Base-by-base conservation (phyloP, 2,113 vertebrate species). In the Crotophaga sulcirostris region DNA sequence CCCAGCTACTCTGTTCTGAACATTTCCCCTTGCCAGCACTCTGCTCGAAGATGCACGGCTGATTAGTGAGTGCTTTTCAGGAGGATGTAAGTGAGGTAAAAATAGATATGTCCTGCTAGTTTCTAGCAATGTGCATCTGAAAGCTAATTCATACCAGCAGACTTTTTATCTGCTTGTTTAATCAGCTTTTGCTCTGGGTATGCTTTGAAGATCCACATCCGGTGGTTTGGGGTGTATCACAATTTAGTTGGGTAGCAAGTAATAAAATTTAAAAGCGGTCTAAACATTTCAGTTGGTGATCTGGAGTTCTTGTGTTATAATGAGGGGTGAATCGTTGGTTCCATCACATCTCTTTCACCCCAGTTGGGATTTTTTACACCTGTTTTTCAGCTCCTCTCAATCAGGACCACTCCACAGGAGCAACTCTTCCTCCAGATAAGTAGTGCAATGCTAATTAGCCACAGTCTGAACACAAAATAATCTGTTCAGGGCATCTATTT, bases 71-170 rank as follows among this genome's bases (percentile, higher is more conserved):
- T 70, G 83, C 83, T 86, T 93, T 90, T 45, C 69, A 72, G 59
- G 74, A 86, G 86, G 88, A 67, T 63, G 34, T 84, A 92, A 90
- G 79, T 56, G 75, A 63, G 19, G 55, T 38, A 93, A 96, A 94
- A 93, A 93, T 84, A 93, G 55, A 83, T 64, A 6, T 18, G n/a
- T 34, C 52, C 64, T 93, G 68, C 26, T 86, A 38, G 59, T 70
- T 90, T 84, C 25, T 74, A 86, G 64, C 44, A 74, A 47, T 52
- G 68, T 89, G 18, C 83, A 86, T 63, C 64, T 80, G 59, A 83
- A 77, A 33, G 45, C 38, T 92, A 20, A 69, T 49, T 40, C 2
- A 10, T 19, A 52, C 45, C 58, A 51, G 54, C 25, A 66, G 54
- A 17, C 18, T 38, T 87, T 64, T 72, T 38, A 74, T 84, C 34